Base-by-base conservation (phyloP, 1,140 invertebrate species). In the Calliphora vicina region DNA sequence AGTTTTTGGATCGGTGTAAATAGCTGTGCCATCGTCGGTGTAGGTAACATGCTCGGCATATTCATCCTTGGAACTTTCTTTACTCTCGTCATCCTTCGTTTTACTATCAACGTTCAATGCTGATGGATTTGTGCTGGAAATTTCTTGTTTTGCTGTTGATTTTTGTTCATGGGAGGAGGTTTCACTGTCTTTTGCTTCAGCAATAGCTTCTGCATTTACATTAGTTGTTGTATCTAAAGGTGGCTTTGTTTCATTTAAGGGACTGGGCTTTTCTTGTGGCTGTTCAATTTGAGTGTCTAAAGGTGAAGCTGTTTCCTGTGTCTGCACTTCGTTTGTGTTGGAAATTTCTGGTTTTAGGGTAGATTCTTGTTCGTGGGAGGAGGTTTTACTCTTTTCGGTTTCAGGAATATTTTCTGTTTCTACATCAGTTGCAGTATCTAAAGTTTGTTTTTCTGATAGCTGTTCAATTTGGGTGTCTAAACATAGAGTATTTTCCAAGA, bases 1-100 rank as follows among this genome's bases (percentile, higher is more conserved):
- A 72, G 93, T 93, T 67, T 89, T 90, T 45, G 94, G 94, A 90
- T 96, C 95, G 23, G 94, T 96, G 85, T 96, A 96, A 85, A 96
- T 93, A 74, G 95, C 95, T 80, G 92, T 91, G 83, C 94, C 93
- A 57, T 93, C 94, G 88, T 94, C 93, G 87, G 94, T 95, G 84
- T 93, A 92, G 8, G 86, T 87, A 23, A 94, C 91, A 90, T 93
- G 81, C 29, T 84, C 45, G 2, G 80, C 81, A 57, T 82, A 78
- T 25, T 83, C 43, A 50, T 73, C 43, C 12, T 45, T 74, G 12
- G 82, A 20, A 23, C 10, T 17, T 17, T 17, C 17, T 9, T 29
- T 5, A 50, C 35, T 17, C 1, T 61, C n/a, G 20, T 35, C 4
- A 26, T 26, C 12, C 4, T 23, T 1, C 2, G 43, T 50, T 27